Evolutionary conservation across 2,113 vertebrate genomes (phyloP), one percentile per base, ranked within the genome.

Genomic region (Oxyruncus cristatus): DNA sequence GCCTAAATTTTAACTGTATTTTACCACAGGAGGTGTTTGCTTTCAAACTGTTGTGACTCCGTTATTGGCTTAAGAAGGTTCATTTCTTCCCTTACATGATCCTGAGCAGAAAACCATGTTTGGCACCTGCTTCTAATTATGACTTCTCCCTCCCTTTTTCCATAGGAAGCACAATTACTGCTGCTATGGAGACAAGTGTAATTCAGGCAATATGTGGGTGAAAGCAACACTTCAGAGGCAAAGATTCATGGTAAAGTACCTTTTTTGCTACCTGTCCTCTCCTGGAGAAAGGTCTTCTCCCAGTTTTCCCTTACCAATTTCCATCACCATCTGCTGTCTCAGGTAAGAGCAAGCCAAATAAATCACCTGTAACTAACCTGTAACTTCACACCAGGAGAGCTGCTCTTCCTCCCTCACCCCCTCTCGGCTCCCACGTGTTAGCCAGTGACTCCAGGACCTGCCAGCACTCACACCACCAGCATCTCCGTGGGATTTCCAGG

Each of bases 151-250:
- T 95, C 84, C 91, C 74, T 93, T 84, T 84, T 96, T 95, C 92
- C 55, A 14, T 74, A 94, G 88, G 89, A 92, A 95, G 85, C 81
- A 88, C 65, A 92, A 74, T 87, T 87, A 88, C 73, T 87, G 95
- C 92, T 95, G 94, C 97, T 92, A 96, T 95, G 94, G 94, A 92
- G 78, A 97, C 94, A 87, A 77, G 55, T 56, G 44, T 96, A 95
- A 97, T 95, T 92, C 89, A 91, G 94, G 74, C 95, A 97, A 96
- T 94, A 96, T 95, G 92, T 86, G 75, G 67, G 87, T 85, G 93
- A 90, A 85, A 95, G 68, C 39, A 91, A 66, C 28, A 70, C 42
- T 58, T 49, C 30, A 41, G 67, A 93, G 58, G 85, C 66, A 77
- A 94, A 85, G 63, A 74, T 59, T 67, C 83, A 75, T 59, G 63